phyloP scores from a whole-genome alignment of 1,140 invertebrate genomes.

The Mycetomoellerius zeteki region DNA sequence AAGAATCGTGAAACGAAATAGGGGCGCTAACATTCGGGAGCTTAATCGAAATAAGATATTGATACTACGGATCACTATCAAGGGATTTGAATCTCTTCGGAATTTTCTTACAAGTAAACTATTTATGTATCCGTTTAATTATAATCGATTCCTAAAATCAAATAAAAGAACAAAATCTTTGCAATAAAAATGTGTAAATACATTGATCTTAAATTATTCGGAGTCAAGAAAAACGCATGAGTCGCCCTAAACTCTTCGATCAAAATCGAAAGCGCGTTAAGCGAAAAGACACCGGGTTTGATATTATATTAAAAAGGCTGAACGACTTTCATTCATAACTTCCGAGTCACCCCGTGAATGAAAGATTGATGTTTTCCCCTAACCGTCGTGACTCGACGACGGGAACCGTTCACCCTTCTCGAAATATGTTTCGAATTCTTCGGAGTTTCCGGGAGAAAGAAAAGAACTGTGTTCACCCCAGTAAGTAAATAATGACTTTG shows the following conservation, averaged over 20 bases:
- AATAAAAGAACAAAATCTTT: slow-evolving; percentile 2
- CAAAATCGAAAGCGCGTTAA: slow-evolving; percentile 81
- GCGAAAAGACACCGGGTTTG: slow-evolving; percentile 56
- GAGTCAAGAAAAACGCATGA: not conserved
- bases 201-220: not conserved
- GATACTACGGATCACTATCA: slow-evolving; percentile 1
- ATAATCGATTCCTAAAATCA: not conserved
- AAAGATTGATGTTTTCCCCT: slow-evolving; percentile 74
- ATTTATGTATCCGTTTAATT: slow-evolving; percentile 18
- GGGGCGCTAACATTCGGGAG: not conserved
- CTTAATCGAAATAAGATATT: slow-evolving; percentile 41
- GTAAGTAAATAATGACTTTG: slow-evolving; percentile 69
- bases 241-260: slow-evolving; percentile 72
- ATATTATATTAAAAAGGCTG: slow-evolving; percentile 75
- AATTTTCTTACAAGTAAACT: not conserved
- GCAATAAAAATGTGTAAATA: not conserved
- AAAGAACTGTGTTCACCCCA: slow-evolving; percentile 11
- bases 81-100: slow-evolving; percentile 22
- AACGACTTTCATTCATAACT: slow-evolving; percentile 78
- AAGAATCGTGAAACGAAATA: slow-evolving; percentile 34
- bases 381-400: slow-evolving; percentile 36
- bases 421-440: slow-evolving; percentile 61
- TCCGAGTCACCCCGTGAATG: slow-evolving; percentile 72
- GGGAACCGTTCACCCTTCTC: slow-evolving; percentile 33
- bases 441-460: slow-evolving; percentile 40